A percentile compares a stretch with the other conserved stretches of the same genome.
phyloP scores from a whole-genome alignment of 2,113 vertebrate genomes.

The Hippocampus mohnikei region DNA sequence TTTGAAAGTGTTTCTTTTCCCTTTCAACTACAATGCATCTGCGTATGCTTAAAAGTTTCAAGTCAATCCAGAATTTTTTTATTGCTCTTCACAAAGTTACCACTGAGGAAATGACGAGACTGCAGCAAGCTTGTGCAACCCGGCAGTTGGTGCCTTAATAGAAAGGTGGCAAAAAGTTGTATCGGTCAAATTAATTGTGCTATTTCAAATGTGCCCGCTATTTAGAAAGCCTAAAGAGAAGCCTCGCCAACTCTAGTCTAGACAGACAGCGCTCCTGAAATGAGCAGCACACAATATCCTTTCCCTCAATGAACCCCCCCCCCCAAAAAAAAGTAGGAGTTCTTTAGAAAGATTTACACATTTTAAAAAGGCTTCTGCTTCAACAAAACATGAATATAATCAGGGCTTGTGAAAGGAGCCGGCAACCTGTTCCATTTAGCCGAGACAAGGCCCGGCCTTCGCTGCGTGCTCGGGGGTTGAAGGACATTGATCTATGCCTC shows the following conservation, averaged over 20 bases:
- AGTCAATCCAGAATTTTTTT: too few species aligned
- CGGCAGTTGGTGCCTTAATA: not conserved
- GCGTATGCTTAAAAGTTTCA: not conserved
- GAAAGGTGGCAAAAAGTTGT: not conserved
- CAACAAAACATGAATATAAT: slow-evolving; percentile 79
- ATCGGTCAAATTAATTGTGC: not conserved
- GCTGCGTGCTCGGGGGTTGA: slow-evolving; percentile 69
- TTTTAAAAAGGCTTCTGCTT: slow-evolving; percentile 73
- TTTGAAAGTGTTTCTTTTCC: not conserved
- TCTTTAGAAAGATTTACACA: slow-evolving; percentile 75
- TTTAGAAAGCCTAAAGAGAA: not conserved
- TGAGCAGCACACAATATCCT: slow-evolving; percentile 54
- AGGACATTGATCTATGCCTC: slow-evolving; percentile 77
- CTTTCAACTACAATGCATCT: too few species aligned
- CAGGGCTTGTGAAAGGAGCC: slow-evolving; percentile 67
- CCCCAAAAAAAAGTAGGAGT: slow-evolving; percentile 28
- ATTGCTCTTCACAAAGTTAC: not conserved
- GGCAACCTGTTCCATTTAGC: slow-evolving; percentile 74
- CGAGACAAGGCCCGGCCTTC: slow-evolving; percentile 67
- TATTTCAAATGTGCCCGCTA: slow-evolving; percentile 17
- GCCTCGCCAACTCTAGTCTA: slow-evolving; percentile 10
- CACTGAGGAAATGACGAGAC: too few species aligned
- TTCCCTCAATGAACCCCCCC: slow-evolving; percentile 44
- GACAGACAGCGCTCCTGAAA: slow-evolving; percentile 41
- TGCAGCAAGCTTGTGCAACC: too few species aligned